phyloP scores from a whole-genome alignment of 2,113 vertebrate species.

The Chamaea fasciata region DNA sequence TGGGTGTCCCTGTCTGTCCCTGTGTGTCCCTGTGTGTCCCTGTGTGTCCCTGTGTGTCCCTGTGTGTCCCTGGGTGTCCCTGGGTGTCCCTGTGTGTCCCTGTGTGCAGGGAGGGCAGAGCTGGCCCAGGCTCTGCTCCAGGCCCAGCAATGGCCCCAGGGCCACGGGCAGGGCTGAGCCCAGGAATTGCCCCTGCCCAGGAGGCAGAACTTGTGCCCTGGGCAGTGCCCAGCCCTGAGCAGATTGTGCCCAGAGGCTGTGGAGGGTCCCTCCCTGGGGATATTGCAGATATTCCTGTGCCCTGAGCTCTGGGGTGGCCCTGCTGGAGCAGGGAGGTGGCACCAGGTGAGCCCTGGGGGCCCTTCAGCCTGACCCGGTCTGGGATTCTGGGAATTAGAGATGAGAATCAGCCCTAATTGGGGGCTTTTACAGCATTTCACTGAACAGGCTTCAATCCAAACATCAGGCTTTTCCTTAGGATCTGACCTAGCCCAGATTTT shows the following conservation, averaged over 20 bases:
- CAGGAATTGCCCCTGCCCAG: neutral
- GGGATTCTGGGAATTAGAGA: neutral
- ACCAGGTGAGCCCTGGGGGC: neutral
- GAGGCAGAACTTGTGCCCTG: neutral
- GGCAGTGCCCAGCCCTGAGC: neutral
- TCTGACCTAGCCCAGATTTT: neutral
- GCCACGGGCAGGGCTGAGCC: neutral
- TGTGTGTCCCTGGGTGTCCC: neutral
- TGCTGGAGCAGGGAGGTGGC: neutral
- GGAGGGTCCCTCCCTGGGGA: neutral
- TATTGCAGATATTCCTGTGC: neutral
- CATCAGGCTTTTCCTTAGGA: neutral
- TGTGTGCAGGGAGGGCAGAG: neutral
- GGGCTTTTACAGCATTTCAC: neutral
- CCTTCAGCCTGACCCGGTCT: fast-evolving
- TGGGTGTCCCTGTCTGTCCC: neutral
- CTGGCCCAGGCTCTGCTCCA: neutral
- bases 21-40: neutral
- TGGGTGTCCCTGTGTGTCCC: neutral
- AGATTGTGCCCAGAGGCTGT: neutral
- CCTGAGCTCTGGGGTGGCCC: neutral
- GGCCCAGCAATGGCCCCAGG: neutral
- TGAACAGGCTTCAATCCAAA: neutral
- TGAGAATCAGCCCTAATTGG: neutral
- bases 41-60: neutral